Base-by-base conservation (phyloP, 2,797 vertebrate genomes). In the Labroides dimidiatus region DNA sequence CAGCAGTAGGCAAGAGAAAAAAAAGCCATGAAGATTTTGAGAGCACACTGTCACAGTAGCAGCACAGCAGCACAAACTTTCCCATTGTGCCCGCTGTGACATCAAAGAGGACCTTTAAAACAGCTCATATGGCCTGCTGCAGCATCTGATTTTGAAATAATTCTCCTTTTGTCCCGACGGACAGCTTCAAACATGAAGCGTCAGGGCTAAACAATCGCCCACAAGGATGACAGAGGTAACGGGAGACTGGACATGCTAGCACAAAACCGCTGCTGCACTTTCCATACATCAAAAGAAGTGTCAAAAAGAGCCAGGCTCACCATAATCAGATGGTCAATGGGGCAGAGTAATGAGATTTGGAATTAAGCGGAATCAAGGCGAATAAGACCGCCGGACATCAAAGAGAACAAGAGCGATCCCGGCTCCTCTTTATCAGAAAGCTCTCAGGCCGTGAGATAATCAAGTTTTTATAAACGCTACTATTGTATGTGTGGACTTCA, bases 221-320 rank as follows among this genome's bases (percentile, higher is more conserved):
- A 66, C 70, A 85, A 71, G 86, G 82, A 87, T 80, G 80, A 78
- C 84, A 83, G 58, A 76, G 72, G 74, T 79, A 86, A 52, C 30
- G 3, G 54, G 30, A 52, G 78, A 80, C 47, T 61, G 72, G 75
- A 43, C 49, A 23, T 0, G 30, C 61, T 50, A 63, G 72, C 84
- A 83, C 78, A 81, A 33, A 76, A 78, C 55, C 45, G 4, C 59
- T 17, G 62, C 56, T 65, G 67, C 51, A 53, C 70, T 75, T 41
- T 81, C 72, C 51, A 58, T 68, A 84, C 87, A 87, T 91, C 86
- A 89, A 90, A 91, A 88, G 80, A 87, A 59, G 84, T 80, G 85
- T 89, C 87, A 84, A 62, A 87, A 76, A 16, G 66, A 84, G 73
- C 72, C 11, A 1, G 62, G 72, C 77, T 75, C 61, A 19, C 62